Evolutionary conservation across 2,113 vertebrate genomes (phyloP).

Genomic region (Crotalus tigris): DNA sequence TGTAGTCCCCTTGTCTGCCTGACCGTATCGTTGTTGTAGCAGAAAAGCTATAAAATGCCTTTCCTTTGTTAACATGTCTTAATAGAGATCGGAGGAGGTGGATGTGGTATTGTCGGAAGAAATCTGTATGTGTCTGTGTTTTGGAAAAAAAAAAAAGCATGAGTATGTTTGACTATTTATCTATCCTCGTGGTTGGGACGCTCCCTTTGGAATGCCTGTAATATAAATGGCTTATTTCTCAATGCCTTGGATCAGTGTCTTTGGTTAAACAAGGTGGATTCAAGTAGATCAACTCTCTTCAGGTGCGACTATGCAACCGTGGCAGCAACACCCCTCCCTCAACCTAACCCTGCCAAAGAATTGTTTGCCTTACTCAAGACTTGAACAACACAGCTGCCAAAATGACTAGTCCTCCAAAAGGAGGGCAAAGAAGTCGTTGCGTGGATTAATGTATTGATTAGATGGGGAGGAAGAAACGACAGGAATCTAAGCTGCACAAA

Average conservation of each 20-base stretch:
- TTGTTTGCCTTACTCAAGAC: conserved; percentile 9
- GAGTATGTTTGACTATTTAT: neutral
- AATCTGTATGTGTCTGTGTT: neutral
- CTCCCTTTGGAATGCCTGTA: neutral
- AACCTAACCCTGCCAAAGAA: conserved; percentile 5
- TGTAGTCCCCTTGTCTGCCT: too few relatives aligned
- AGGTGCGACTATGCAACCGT: conserved; percentile 5
- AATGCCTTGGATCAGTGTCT: neutral
- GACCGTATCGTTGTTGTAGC: too few relatives aligned
- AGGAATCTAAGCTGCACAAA: neutral
- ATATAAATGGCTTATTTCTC: neutral
- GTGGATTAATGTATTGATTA: too few relatives aligned
- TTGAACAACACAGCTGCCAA: neutral
- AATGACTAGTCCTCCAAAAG: neutral
- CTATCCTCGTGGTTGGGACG: neutral
- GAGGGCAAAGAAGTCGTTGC: neutral
- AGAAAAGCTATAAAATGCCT: too few relatives aligned
- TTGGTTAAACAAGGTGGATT: neutral
- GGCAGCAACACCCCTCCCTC: neutral
- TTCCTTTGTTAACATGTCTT: neutral
- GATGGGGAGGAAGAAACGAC: too few relatives aligned
- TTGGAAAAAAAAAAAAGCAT: neutral
- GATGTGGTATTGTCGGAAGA: neutral
- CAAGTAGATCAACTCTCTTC: neutral
- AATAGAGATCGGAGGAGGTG: neutral